Conservation (phyloP, 2,797 vertebrate genomes). For the Myotis daubentonii region DNA sequence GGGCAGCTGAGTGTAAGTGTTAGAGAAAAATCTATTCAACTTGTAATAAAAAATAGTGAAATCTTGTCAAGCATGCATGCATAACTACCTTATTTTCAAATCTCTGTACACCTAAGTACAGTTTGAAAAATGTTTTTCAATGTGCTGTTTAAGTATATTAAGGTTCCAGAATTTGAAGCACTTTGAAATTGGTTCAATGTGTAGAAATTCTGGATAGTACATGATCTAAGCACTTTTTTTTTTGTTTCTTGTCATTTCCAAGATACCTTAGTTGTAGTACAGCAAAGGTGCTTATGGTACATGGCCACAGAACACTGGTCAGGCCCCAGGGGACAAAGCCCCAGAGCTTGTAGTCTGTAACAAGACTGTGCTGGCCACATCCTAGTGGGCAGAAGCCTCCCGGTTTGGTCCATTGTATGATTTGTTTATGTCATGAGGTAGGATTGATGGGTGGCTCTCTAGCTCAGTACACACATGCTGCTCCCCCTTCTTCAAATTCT, state of each 20-base stretch:
- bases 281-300: not conserved
- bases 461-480: not conserved
- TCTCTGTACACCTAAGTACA: not conserved
- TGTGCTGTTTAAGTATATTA: not conserved
- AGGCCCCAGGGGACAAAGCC: not conserved
- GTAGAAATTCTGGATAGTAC: constrained; percentile 6
- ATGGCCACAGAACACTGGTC: not conserved
- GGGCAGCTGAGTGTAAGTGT: not conserved
- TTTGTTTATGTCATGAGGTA: not conserved
- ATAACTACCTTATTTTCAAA: constrained; percentile 31
- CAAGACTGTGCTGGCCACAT: not conserved
- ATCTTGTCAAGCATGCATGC: not conserved
- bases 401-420: not conserved
- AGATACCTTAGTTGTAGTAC: constrained; percentile 1
- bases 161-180: constrained; percentile 25
- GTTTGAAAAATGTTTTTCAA: not conserved
- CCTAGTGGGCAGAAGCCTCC: not conserved
- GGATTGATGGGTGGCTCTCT: not conserved
- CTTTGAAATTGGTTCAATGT: constrained; percentile 26
- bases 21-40: constrained; percentile 17
- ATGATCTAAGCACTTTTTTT: not conserved
- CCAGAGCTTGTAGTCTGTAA: not conserved
- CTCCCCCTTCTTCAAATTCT: not conserved
- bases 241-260: constrained; percentile 18
- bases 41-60: not conserved